Evolutionary conservation across 2,888 invertebrate species (phyloP).

Genomic region (Dermolepida albohirtum): DNA sequence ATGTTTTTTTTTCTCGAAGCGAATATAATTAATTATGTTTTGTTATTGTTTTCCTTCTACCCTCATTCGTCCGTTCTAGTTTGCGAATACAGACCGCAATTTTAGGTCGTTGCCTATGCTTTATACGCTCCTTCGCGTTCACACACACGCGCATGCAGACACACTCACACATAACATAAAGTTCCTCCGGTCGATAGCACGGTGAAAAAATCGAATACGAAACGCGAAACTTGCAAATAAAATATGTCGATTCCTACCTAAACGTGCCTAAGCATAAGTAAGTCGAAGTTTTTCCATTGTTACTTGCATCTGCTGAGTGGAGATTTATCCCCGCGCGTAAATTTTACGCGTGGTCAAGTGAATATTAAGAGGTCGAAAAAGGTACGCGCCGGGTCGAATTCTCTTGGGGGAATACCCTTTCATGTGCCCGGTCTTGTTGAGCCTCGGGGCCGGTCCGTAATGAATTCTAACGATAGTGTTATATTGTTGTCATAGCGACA

Average conservation of each 20-base stretch:
- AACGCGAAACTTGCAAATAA: background rate
- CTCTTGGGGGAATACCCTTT: constrained; percentile 14
- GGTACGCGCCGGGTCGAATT: constrained; percentile 12
- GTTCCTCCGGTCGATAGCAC: background rate
- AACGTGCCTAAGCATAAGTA: constrained; percentile 19
- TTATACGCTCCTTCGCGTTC: no score
- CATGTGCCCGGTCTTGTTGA: constrained; percentile 8
- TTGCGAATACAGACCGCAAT: no score
- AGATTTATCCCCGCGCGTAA: constrained; percentile 30
- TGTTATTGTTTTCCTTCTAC: no score
- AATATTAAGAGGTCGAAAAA: constrained; percentile 25
- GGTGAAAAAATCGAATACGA: background rate
- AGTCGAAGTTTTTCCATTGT: constrained; percentile 19
- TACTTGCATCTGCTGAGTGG: constrained; percentile 29
- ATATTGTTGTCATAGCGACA: no score
- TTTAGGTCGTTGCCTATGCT: no score
- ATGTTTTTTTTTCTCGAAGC: no score
- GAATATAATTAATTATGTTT: no score
- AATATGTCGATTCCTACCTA: constrained; percentile 21
- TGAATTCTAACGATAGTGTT: constrained; percentile 13
- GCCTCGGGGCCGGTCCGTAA: constrained; percentile 6
- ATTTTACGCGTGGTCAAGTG: constrained; percentile 26
- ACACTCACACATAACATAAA: background rate
- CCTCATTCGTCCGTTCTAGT: no score
- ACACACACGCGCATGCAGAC: no score